A percentile compares a stretch with the other conserved stretches of the same genome.
Evolutionary conservation across 1,140 invertebrate species (phyloP).

Genomic region (Mizuhopecten yessoensis): DNA sequence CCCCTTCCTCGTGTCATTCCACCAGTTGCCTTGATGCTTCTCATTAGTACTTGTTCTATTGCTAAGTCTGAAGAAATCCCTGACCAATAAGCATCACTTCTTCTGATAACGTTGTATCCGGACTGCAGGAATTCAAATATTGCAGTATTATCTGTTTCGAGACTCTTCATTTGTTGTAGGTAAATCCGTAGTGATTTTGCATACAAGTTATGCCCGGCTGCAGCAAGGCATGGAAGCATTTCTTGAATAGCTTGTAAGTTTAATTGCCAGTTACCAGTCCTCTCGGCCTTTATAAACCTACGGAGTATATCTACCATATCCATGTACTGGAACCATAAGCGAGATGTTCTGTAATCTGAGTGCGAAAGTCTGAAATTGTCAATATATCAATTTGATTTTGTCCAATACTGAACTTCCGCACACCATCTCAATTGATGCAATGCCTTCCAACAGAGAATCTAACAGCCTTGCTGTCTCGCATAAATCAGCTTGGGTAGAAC

Average conservation of each 20-base stretch:
- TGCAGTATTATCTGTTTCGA: slow-evolving; percentile 64
- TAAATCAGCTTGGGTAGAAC: too few species aligned
- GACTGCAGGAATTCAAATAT: too few species aligned
- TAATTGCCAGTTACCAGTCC: slow-evolving; percentile 65
- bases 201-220: slow-evolving; percentile 83
- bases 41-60: slow-evolving; percentile 54
- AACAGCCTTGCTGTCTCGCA: background rate
- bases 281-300: slow-evolving; percentile 66
- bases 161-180: slow-evolving; percentile 83
- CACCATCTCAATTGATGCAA: background rate
- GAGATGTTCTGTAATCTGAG: slow-evolving; percentile 40
- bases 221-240: slow-evolving; percentile 83
- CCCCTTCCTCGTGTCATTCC: slow-evolving; percentile 49
- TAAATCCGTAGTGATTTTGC: slow-evolving; percentile 83
- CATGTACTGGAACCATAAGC: slow-evolving; percentile 64
- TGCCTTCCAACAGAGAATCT: slow-evolving; percentile 37
- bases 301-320: slow-evolving; percentile 64
- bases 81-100: slow-evolving; percentile 49
- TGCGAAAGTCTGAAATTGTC: too few species aligned
- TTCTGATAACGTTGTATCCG: too few species aligned
- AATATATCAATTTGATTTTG: too few species aligned
- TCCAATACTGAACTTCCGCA: background rate
- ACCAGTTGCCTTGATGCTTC: slow-evolving; percentile 42
- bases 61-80: slow-evolving; percentile 50
- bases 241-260: slow-evolving; percentile 65